Base-by-base conservation (phyloP, 2,888 invertebrate genomes). In the Clanis bilineata region DNA sequence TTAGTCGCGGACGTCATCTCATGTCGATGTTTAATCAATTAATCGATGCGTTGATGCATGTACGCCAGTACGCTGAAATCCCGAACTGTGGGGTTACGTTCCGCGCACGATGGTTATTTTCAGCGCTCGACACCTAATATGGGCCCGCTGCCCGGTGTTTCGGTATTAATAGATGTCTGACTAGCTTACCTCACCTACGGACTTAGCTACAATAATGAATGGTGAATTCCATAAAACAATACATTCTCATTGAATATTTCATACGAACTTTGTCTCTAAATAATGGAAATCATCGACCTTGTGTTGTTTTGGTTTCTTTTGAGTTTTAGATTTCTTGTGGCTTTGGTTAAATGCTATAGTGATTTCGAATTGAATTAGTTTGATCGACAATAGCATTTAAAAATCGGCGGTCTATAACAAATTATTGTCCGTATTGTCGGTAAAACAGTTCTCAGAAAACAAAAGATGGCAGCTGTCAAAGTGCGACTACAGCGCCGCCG, bases 81-180 rank as follows among this genome's bases (percentile, higher is more conserved):
- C 57, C 66, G 71, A 80, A 79, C 75, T 77, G 73, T 72, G 80
- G 83, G 83, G 80, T 80, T 75, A 77, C 73, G 77, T 67, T 73
- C 67, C 68, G 71, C 71, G 72, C 51, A 28, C 66, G 69, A 64
- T 59, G 70, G 78, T 71, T 92, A 92, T 92, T 92, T 89, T 86
- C 82, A 77, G 82, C 77, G 68, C 72, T 71, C 83, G 88, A 70
- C 84, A 80, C 92, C 92, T 86, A 91, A 92, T 92, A 92, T 90
- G 92, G 92, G 83, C 84, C 76, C 88, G 86, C 61, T 83, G 91
- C 87, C 87, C 83, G 82, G 85, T 79, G 80, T 83, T 82, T 77
- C 76, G 79, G 76, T 86, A 86, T 84, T 88, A 88, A 89, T 90
- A 91, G 86, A 83, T 69, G 69, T 71, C 72, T 75, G 76, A 73